Conservation (phyloP, 1,140 invertebrate genomes). For the Cephus cinctus region DNA sequence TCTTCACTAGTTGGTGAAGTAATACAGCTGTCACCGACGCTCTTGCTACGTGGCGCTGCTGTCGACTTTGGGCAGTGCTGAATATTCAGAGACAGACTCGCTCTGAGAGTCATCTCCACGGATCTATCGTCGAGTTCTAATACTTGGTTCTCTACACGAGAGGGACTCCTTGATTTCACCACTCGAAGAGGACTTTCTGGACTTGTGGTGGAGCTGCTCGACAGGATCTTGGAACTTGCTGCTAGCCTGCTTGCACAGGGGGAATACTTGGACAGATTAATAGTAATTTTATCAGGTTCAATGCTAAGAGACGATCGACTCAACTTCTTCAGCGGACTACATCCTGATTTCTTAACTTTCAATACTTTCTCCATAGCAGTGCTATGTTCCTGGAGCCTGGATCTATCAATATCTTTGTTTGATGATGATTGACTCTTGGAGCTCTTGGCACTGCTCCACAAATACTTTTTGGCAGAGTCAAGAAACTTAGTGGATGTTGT, state of each 20-base stretch:
- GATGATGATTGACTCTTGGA: slow-evolving; percentile 14
- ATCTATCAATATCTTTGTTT: slow-evolving; percentile 7
- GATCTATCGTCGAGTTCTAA: no score
- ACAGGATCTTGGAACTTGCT: slow-evolving; percentile 49
- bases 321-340: slow-evolving; percentile 42
- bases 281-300: slow-evolving; percentile 40
- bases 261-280: slow-evolving; percentile 52
- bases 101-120: slow-evolving; percentile 32
- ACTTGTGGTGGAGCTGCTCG: slow-evolving; percentile 32
- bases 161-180: slow-evolving; percentile 38
- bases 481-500: slow-evolving; percentile 10
- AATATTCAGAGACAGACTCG: slow-evolving; percentile 37
- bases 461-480: slow-evolving; percentile 18
- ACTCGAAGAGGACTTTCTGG: slow-evolving; percentile 46
- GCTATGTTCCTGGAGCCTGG: slow-evolving; percentile 24
- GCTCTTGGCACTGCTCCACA: slow-evolving; percentile 19
- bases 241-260: slow-evolving; percentile 50
- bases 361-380: slow-evolving; percentile 28
- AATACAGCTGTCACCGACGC: slow-evolving; percentile 43
- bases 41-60: slow-evolving; percentile 34
- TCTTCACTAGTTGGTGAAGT: slow-evolving; percentile 46
- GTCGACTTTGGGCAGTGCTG: slow-evolving; percentile 34
- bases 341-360: slow-evolving; percentile 36
- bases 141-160: slow-evolving; percentile 16
- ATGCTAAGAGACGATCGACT: slow-evolving; percentile 45